A percentile compares a stretch with the other conserved stretches of the same genome.
Evolutionary conservation across 2,888 invertebrate species (phyloP).

Genomic region (Glyphotaelius pellucidus): DNA sequence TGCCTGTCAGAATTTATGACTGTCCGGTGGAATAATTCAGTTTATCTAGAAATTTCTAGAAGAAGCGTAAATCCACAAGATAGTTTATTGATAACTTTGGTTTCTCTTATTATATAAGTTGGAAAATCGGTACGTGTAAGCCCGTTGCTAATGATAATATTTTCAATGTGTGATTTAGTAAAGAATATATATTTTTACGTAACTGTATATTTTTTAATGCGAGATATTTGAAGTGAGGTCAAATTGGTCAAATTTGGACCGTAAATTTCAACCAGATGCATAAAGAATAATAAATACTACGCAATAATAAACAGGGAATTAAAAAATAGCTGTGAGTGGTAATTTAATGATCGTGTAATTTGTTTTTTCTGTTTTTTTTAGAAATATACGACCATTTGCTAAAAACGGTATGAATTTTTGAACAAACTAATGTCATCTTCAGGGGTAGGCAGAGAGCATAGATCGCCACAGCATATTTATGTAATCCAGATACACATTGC

Average conservation of each 20-base stretch:
- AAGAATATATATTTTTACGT: neutral
- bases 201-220: neutral
- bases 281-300: neutral
- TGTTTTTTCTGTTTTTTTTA: neutral
- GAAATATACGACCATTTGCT: neutral
- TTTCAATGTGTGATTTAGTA: neutral
- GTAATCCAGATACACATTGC: no score
- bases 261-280: neutral
- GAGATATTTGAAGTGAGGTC: neutral
- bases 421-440: no score
- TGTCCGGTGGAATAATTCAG: conserved; percentile 21
- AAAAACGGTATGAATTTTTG: no score
- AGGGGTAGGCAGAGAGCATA: no score
- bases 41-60: conserved; percentile 10
- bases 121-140: neutral
- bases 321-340: neutral
- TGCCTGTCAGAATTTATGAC: conserved; percentile 9
- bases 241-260: neutral
- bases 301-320: neutral
- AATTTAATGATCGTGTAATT: neutral
- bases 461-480: no score
- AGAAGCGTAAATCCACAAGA: neutral
- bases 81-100: neutral
- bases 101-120: neutral
- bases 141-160: neutral